These are phyloP conservation scores for Anser cygnoides DNA, from an alignment of 2,113 vertebrate species.

Conservation along the genomic window DNA sequence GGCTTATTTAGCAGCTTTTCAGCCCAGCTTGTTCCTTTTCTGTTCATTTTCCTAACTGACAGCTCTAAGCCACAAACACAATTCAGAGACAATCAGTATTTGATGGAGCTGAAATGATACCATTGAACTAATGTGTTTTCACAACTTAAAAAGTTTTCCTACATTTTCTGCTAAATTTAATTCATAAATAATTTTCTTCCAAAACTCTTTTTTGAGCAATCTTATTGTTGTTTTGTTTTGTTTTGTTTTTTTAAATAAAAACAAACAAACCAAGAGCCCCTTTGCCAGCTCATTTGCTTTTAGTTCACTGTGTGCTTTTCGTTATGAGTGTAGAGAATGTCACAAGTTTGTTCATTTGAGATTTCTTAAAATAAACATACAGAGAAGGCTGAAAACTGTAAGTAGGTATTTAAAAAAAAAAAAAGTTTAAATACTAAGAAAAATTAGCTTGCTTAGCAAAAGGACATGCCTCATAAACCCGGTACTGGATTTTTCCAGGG, in stretches of 20 bases:
- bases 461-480: not conserved
- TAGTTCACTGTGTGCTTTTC: not conserved
- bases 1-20: not conserved
- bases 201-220: not conserved
- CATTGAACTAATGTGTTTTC: not conserved
- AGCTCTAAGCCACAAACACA: not conserved
- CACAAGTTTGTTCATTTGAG: conserved; percentile 22
- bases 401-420: conserved; percentile 7
- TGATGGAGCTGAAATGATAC: not conserved
- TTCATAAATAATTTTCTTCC: not conserved
- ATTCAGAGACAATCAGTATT: not conserved
- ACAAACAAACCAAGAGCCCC: not conserved
- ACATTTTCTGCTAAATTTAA: not conserved
- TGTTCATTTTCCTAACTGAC: not conserved
- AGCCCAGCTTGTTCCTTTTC: not conserved
- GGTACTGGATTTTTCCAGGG: not conserved
- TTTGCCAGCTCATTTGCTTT: not conserved
- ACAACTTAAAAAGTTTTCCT: not conserved
- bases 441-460: conserved; percentile 11
- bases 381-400: not conserved
- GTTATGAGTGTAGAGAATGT: not conserved
- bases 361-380: conserved; percentile 25
- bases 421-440: not conserved
- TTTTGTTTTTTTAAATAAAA: too few species aligned
- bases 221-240: not conserved